Base-by-base conservation (phyloP, 1,140 invertebrate genomes). In the Pseudomyrmex gracilis region DNA sequence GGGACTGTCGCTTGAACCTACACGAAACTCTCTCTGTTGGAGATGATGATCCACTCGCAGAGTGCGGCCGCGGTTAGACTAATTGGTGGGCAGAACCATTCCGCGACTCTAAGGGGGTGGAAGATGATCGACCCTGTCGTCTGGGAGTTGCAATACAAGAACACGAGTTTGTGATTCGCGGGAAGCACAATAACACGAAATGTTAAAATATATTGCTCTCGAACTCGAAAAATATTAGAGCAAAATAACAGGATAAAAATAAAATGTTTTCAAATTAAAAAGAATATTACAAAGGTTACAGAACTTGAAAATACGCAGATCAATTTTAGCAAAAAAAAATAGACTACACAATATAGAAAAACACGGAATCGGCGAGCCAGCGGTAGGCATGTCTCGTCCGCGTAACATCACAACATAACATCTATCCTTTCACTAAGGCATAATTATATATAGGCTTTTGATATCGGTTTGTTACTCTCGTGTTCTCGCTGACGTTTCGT, bases 1-100 rank as follows among this genome's bases (percentile, higher is more conserved):
- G 87, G 85, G 87, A 91, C 85, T 87, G 86, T 87, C 88, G 90
- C 86, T 87, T 86, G 84, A 90, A 92, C 85, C 89, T 87, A 89
- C 90, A 87, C 85, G 88, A 89, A 91, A 92, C 88, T 90, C 89
- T 87, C 88, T 87, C 88, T 87, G 84, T 85, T 86, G 86, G 86
- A 91, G 91, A 92, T 92, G 92, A 92, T 92, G 92, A 92, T 92
- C 90, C 91, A 87, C 82, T 89, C 85, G 76, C 63, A 64, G 74
- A 53, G 78, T 47, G 86, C 86, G 49, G 13, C 34, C 84, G 87
- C 90, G 85, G 89, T 87, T 90, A 90, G 90, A 91, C 91, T 92
- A 92, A 92, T 92, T 90, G 90, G 84, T 73, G 88, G 82, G 84
- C 86, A 76, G 87, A 83, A 84, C 85, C 89, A 84, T 76, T 84